Evolutionary conservation across 2,888 invertebrate genomes (phyloP), one percentile per base, ranked within the genome.

Genomic region (Tetheella fluctuosa): DNA sequence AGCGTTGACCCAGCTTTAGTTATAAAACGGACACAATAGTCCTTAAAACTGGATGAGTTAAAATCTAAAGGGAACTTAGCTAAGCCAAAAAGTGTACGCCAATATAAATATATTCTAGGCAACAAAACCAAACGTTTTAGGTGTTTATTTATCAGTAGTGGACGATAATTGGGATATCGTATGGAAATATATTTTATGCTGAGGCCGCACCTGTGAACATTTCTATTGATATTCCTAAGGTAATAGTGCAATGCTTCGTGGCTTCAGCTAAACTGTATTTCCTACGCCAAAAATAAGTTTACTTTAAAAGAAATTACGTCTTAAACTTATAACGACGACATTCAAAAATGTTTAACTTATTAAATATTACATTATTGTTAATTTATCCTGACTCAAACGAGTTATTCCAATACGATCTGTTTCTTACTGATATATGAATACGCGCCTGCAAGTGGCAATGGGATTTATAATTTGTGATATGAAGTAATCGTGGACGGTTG

Each of bases 61-160:
- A 64, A 71, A 70, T 71, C 73, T 68, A 70, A 74, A 77, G 71
- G 71, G 74, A 81, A 81, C 77, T 81, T 85, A 89, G 89, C 82
- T 83, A 88, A 89, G 90, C 91, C 90, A 90, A 91, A 91, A 85
- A 90, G 74, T 81, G 83, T 83, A 85, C 86, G 88, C 86, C 88
- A 82, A 83, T 83, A 80, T 83, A 76, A 76, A 73, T 79, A 76
- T 67, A 68, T 67, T 70, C 69, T 77, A 70, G 81, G 76, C 77
- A 77, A n/a, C n/a, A n/a, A 73, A 55, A 73, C 73, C 67, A 71
- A 74, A 75, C 74, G 69, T 69, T 28, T 23, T 28, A 54, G n/a
- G 25, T 25, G 30, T 28, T 25, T 1, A 6, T 54, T 30, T 28
- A 10, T 58, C 63, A 37, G 28, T 60, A 64, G 53, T 59, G 58